Percentiles rank a stretch among this genome's conserved stretches.
phyloP scores from a whole-genome alignment of 2,888 invertebrate genomes.

The Dryocosmus kuriphilus region DNA sequence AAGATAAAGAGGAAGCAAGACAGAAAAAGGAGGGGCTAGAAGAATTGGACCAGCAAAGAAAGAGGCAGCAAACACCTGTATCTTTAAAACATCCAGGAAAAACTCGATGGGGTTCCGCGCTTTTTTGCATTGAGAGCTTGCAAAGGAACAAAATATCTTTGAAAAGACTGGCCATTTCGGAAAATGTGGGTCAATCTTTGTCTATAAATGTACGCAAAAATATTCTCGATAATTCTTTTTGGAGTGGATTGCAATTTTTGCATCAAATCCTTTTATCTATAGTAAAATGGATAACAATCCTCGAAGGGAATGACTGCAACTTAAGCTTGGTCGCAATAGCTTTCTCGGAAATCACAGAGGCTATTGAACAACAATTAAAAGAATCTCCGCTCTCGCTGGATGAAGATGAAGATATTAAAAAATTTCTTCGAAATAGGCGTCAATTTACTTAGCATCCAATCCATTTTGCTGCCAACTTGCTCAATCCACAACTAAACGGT shows the following conservation, averaged over 20 bases:
- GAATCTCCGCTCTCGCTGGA: conserved; percentile 20
- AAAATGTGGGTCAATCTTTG: conserved; percentile 9
- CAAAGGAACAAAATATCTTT: conserved; percentile 45
- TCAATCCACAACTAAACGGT: conserved; percentile 45
- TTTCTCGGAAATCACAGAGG: not conserved
- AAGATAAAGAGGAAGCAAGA: not conserved
- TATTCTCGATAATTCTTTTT: conserved; percentile 40
- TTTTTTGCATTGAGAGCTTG: conserved; percentile 47
- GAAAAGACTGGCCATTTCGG: conserved; percentile 45
- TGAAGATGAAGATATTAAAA: conserved; percentile 21
- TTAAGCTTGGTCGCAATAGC: not conserved
- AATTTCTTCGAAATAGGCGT: conserved; percentile 36
- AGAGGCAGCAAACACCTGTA: not conserved
- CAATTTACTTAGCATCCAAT: conserved; percentile 43
- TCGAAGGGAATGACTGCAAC: not conserved
- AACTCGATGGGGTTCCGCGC: conserved; percentile 48
- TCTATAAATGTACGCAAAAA: conserved; percentile 4
- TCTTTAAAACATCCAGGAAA: conserved; percentile 48
- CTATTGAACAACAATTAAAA: not conserved
- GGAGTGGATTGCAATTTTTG: conserved; percentile 14
- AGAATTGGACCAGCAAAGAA: not conserved
- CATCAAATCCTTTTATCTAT: not conserved
- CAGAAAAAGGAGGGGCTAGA: not conserved
- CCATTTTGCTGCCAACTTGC: conserved; percentile 52
- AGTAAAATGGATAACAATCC: not conserved